Conservation (phyloP, 2,113 vertebrate genomes). For the Salvelinus namaycush region DNA sequence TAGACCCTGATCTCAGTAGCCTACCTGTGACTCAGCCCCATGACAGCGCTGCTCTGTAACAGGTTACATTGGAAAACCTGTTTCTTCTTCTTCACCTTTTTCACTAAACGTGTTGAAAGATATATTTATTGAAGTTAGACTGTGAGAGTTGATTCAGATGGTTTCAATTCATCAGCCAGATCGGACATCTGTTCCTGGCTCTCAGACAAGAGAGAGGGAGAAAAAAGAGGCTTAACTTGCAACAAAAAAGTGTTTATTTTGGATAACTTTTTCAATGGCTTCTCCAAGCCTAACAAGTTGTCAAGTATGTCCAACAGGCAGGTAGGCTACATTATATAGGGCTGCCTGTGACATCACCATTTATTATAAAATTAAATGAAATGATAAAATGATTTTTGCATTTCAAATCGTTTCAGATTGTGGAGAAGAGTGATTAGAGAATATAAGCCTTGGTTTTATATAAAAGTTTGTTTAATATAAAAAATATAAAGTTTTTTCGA, state of each 20-base stretch:
- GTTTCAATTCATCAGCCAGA: conserved; percentile 86
- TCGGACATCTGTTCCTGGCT: conserved; percentile 91
- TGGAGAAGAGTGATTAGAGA: neutral
- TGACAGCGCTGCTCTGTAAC: conserved; percentile 24
- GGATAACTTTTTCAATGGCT: conserved; percentile 72
- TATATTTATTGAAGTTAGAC: conserved; percentile 89
- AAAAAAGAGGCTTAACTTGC: conserved; percentile 72
- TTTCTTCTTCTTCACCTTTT: conserved; percentile 47
- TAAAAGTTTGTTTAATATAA: too few species aligned
- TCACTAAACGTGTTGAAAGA: conserved; percentile 84
- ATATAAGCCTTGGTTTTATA: too few species aligned
- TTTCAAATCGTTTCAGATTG: conserved; percentile 19
- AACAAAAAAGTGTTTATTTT: conserved; percentile 78
- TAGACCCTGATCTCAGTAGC: too few species aligned
- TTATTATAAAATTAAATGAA: conserved; percentile 12
- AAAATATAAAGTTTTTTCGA: too few species aligned
- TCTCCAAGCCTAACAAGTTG: conserved; percentile 80
- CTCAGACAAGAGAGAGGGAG: conserved; percentile 58
- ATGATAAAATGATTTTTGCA: conserved; percentile 13
- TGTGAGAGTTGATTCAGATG: conserved; percentile 92
- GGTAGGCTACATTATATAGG: conserved; percentile 51
- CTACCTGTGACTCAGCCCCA: neutral
- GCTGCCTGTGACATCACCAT: conserved; percentile 34
- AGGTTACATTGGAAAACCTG: conserved; percentile 58
- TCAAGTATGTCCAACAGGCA: conserved; percentile 67